A percentile compares a stretch with the other conserved stretches of the same genome.
phyloP scores from a whole-genome alignment of 2,113 vertebrate species.

The Anguilla rostrata region DNA sequence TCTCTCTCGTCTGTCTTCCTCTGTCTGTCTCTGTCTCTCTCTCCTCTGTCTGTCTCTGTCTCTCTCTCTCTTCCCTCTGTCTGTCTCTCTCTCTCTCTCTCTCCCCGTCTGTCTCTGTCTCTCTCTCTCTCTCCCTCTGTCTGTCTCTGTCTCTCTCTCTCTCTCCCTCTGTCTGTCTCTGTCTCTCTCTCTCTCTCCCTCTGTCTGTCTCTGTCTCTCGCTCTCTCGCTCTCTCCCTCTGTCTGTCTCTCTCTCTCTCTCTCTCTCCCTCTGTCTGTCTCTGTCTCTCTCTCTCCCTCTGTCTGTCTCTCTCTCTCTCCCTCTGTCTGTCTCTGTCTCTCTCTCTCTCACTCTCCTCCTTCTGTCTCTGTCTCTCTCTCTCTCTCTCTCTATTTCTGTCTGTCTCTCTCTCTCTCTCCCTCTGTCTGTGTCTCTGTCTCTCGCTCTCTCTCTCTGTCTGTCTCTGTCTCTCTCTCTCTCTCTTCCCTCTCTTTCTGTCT shows the following conservation, averaged over 20 bases:
- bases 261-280: constrained; percentile 55
- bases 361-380: too few relatives aligned
- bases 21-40: too few relatives aligned
- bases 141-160: constrained; percentile 58
- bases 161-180: background rate
- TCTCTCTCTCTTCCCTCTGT: too few relatives aligned
- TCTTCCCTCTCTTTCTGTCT: background rate
- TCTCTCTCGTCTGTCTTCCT: too few relatives aligned
- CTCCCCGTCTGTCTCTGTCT: background rate
- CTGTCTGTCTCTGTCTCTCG: background rate
- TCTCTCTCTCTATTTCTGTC: constrained; percentile 43
- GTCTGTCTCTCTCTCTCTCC: too few relatives aligned
- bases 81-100: background rate
- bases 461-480: constrained; percentile 7
- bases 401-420: constrained; percentile 59
- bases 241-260: background rate
- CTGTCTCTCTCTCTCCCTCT: background rate
- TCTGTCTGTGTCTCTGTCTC: too few relatives aligned
- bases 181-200: background rate
- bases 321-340: too few relatives aligned
- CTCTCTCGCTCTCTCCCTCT: background rate
- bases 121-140: background rate
- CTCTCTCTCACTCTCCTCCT: too few relatives aligned
- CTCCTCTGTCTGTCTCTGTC: too few relatives aligned
- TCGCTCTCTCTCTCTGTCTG: too few relatives aligned